Evolutionary conservation across 2,797 vertebrate genomes (phyloP).

Genomic region (Chelonia mydas): DNA sequence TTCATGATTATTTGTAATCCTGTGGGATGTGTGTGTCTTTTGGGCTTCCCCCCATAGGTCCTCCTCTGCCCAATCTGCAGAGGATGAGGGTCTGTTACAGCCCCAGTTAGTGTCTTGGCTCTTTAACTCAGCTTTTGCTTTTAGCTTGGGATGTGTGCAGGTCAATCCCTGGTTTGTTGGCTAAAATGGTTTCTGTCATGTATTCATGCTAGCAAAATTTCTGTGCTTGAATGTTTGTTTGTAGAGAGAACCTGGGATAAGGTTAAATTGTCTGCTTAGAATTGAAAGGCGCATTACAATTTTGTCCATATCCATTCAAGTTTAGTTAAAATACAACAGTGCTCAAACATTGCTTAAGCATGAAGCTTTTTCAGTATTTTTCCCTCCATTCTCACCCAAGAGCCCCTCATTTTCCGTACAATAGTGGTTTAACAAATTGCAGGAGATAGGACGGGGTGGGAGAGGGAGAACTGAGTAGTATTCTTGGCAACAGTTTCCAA

Average conservation of each 20-base stretch:
- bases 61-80: background rate
- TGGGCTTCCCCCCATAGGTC: background rate
- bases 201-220: fast-evolving
- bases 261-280: too few relatives aligned
- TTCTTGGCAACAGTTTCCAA: background rate
- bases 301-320: background rate
- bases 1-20: background rate
- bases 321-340: background rate
- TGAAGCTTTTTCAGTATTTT: background rate
- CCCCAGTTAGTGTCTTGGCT: background rate
- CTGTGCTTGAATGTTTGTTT: background rate
- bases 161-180: background rate
- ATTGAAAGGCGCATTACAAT: too few relatives aligned
- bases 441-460: fast-evolving
- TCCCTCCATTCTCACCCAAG: fast-evolving
- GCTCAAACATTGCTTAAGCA: background rate
- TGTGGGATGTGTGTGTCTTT: background rate
- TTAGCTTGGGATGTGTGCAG: background rate
- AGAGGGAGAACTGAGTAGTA: background rate
- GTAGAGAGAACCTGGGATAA: background rate
- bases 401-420: background rate
- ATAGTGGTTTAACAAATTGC: fast-evolving
- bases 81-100: background rate
- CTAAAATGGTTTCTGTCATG: background rate
- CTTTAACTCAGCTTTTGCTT: background rate